Base-by-base conservation (phyloP, 1,140 invertebrate genomes). In the Aphis craccivora region DNA sequence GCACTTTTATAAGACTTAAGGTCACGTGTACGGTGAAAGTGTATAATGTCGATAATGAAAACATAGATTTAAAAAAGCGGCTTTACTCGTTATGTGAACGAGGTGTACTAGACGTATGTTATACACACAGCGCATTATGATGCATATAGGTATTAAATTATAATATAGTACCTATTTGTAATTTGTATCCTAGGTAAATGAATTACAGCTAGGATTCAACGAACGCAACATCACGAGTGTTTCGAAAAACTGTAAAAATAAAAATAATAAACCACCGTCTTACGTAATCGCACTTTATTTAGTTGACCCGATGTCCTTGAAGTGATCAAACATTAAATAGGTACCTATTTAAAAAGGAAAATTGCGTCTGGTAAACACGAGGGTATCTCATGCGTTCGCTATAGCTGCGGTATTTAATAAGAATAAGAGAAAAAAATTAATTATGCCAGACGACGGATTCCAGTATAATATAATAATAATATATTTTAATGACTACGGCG, bases 11-110 rank as follows among this genome's bases (percentile, higher is more conserved):
- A 45, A 48, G 18, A 87, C 43, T 87, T 87, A 87, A 87, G 86
- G 86, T 87, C 86, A 48, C n/a, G 86, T 48, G 0, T 48, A n/a
- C 86, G 86, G 86, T 87, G 86, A 87, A 87, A 87, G 86, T 87
- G 84, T 45, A 83, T 37, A 3, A 84, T 9, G 8, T 84, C 23
- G 43, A 87, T 87, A 45, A 30, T n/a, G 86, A 87, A 45, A 87
- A 87, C 25, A 43, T 87, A 45, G 23, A 30, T 87, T 87, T 45
- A 43, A 87, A 83, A 86, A 87, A 87, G 40, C 30, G 30, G 43
- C 45, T 3, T 9, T 40, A 83, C 81, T 8, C 81, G 81, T 83
- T 83, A 83, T 40, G 60, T 76, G 60, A 18, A 76, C 60, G 3
- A 9, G n/a, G 60, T 67, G 60, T 0, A n/a, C 30, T 14, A 83